These are phyloP conservation scores for Euphydryas editha DNA, from an alignment of 2,888 invertebrate species.

Conservation along the genomic window DNA sequence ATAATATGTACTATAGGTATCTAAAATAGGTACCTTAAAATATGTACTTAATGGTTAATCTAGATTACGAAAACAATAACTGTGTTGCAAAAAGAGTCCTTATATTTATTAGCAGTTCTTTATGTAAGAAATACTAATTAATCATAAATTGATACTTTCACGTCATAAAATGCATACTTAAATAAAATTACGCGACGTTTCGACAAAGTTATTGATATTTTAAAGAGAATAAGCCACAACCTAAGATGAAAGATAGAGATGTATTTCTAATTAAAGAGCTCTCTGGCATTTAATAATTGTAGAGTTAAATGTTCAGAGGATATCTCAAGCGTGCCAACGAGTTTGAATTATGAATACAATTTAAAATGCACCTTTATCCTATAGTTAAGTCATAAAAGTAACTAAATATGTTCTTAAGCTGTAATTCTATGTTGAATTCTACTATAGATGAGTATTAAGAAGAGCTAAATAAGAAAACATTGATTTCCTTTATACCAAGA, in stretches of 20 bases:
- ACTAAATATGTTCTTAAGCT: not conserved
- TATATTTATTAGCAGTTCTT: too few relatives aligned
- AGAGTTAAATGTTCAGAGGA: slow-evolving; percentile 18
- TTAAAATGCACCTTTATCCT: not conserved
- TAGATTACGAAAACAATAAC: too few relatives aligned
- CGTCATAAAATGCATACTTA: slow-evolving; percentile 31
- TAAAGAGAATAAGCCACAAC: slow-evolving; percentile 16
- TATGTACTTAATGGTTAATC: too few relatives aligned
- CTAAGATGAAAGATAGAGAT: slow-evolving; percentile 2
- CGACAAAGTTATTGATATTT: slow-evolving; percentile 21
- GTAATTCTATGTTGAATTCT: too few relatives aligned
- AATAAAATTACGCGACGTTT: slow-evolving; percentile 17
- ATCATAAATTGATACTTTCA: slow-evolving; percentile 28
- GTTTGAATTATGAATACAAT: not conserved
- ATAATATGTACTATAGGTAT: too few relatives aligned
- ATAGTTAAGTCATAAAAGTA: not conserved
- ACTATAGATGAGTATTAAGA: too few relatives aligned
- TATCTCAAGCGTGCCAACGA: slow-evolving; percentile 6
- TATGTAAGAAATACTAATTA: too few relatives aligned
- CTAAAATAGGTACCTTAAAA: too few relatives aligned
- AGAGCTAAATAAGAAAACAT: too few relatives aligned
- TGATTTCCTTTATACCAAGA: not conserved
- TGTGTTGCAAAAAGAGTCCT: too few relatives aligned
- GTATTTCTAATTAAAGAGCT: slow-evolving; percentile 20
- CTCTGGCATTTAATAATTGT: slow-evolving; percentile 18